These are phyloP conservation scores for Drosophila hydei DNA, from an alignment of 1,140 invertebrate species.

Conservation along the genomic window DNA sequence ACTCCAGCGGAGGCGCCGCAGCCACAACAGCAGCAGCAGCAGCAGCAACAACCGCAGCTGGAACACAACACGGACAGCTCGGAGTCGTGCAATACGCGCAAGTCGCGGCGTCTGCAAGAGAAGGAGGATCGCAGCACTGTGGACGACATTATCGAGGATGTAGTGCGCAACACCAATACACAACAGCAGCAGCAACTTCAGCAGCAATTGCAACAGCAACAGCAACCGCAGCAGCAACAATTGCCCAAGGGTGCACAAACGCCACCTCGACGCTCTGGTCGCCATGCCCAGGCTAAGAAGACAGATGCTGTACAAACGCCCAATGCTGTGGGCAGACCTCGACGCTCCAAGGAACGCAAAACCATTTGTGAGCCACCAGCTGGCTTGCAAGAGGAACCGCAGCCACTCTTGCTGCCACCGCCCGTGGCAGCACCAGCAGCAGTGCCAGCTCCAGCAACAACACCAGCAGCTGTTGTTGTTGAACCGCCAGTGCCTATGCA, in stretches of 20 bases:
- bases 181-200: constrained; percentile 52
- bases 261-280: constrained; percentile 67
- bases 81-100: constrained; percentile 89
- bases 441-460: constrained; percentile 2
- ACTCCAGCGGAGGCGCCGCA: constrained; percentile 23
- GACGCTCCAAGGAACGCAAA: constrained; percentile 86
- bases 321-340: constrained; percentile 85
- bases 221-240: constrained; percentile 35
- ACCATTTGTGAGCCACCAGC: constrained; percentile 86
- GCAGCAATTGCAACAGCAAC: constrained; percentile 45
- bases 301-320: constrained; percentile 81
- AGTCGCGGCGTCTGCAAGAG: constrained; percentile 91
- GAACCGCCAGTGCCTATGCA: neutral
- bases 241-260: constrained; percentile 79
- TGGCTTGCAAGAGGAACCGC: constrained; percentile 86
- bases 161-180: constrained; percentile 88
- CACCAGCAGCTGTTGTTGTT: neutral
- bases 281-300: constrained; percentile 67
- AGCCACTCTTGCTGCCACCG: constrained; percentile 42
- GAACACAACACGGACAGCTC: constrained; percentile 84
- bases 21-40: constrained; percentile 6
- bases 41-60: constrained; percentile 29
- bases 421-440: constrained; percentile 1
- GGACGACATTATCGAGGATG: constrained; percentile 94
- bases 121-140: constrained; percentile 90